These are phyloP conservation scores for Callyntrura sp. DNA, from an alignment of 2,888 invertebrate species.

Conservation along the genomic window DNA sequence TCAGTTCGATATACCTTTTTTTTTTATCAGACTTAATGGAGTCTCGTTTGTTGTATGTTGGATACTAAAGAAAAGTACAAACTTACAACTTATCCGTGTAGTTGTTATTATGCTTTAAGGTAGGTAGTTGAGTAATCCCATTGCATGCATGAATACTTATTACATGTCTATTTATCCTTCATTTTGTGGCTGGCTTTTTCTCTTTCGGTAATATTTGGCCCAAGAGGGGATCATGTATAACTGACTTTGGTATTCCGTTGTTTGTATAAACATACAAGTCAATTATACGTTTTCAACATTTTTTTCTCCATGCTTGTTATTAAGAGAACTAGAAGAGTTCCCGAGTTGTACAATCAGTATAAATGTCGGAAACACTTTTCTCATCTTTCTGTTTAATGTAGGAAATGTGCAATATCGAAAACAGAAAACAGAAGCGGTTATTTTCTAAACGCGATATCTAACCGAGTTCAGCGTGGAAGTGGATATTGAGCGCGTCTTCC, in stretches of 20 bases:
- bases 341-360: too few species aligned
- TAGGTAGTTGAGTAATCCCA: too few species aligned
- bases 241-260: neutral
- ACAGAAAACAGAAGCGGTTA: too few species aligned
- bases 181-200: neutral
- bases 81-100: neutral
- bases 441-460: too few species aligned
- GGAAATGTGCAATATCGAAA: too few species aligned
- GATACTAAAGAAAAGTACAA: neutral
- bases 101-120: slow-evolving; percentile 10
- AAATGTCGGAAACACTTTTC: too few species aligned
- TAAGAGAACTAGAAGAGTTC: too few species aligned
- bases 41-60: slow-evolving; percentile 50
- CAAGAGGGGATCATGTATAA: neutral
- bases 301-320: too few species aligned
- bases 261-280: neutral
- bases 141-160: slow-evolving; percentile 35
- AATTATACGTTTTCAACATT: slow-evolving; percentile 18
- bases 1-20: slow-evolving; percentile 16
- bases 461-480: too few species aligned
- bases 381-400: too few species aligned
- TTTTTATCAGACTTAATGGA: slow-evolving; percentile 65
- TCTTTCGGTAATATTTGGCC: neutral
- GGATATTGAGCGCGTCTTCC: too few species aligned
- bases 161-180: neutral